Evolutionary conservation across 2,113 vertebrate genomes (phyloP), one percentile per base, ranked within the genome.

Genomic region (Litocranius walleri): DNA sequence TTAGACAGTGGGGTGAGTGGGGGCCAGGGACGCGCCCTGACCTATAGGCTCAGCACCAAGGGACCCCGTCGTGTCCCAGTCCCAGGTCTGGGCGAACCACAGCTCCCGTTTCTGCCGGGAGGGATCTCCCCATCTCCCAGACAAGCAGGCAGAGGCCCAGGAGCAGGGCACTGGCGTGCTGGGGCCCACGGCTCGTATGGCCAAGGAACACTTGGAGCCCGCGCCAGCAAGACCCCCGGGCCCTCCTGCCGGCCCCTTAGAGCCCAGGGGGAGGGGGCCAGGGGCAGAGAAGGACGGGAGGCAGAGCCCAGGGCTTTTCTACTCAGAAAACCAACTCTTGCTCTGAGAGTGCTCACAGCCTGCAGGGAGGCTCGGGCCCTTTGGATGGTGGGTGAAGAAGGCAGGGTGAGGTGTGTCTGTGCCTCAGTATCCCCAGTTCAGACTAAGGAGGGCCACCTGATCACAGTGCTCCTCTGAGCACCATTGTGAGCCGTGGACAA

Each of bases 31-130:
- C 62, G n/a, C 27, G 3, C 23, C 29, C 33, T 10, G 27, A 5
- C 29, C 86, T 9, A 3, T n/a, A 9, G 62, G 15, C 85, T 52
- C 30, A 80, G 77, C 23, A 67, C 27, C 27, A 9, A 40, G 33
- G n/a, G 23, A 54, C 52, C 48, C 62, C 8, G 7, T 27, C 3
- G 2, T 23, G 12, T 30, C 4, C 0, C 2, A 30, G 2, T 16
- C 10, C 14, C 27, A 4, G 14, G 29, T 33, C 8, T 48, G 82
- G 52, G 54, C 62, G 64, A 23, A 13, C 10, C 45, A 6, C 3
- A 30, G 64, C 80, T 48, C 5, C 25, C 2, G 8, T 61, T 52
- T 56, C 94, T 43, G 17, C 86, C 59, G 27, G 54, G 45, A 77
- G 64, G 43, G 48, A 30, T 6, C 10, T n/a, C 1, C 14, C 13